Percentiles rank a stretch among this genome's conserved stretches.
Conservation (phyloP, 2,888 invertebrate genomes). For the Amaurobius ferox region DNA sequence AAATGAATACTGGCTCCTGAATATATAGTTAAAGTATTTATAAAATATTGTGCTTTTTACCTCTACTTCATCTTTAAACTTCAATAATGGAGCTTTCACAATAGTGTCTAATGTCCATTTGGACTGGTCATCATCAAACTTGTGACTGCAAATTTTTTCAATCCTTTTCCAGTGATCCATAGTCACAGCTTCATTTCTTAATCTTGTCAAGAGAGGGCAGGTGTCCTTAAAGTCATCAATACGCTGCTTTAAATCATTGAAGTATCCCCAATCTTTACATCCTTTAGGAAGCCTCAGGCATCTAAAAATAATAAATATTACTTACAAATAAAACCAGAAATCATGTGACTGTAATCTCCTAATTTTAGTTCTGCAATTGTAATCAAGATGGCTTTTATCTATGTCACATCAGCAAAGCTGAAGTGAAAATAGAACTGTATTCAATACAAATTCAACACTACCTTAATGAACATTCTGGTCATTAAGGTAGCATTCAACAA, state of each 20-base stretch:
- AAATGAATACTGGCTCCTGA: no score
- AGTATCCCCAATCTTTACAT: slow-evolving; percentile 93
- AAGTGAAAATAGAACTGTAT: no score
- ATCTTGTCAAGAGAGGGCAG: slow-evolving; percentile 89
- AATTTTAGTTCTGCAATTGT: no score
- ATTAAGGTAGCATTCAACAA: no score
- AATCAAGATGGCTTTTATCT: no score
- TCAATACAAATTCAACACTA: no score
- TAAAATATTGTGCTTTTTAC: slow-evolving; percentile 77
- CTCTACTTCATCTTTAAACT: slow-evolving; percentile 91
- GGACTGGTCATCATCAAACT: slow-evolving; percentile 87
- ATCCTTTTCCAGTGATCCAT: slow-evolving; percentile 87
- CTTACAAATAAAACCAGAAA: no score
- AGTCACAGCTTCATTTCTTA: slow-evolving; percentile 92
- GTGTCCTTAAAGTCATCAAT: slow-evolving; percentile 94
- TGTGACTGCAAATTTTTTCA: slow-evolving; percentile 81
- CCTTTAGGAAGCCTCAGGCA: slow-evolving; percentile 89
- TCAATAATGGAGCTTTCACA: slow-evolving; percentile 89
- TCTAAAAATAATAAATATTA: slow-evolving; percentile 78
- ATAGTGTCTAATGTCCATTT: slow-evolving; percentile 88
- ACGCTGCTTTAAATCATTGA: slow-evolving; percentile 88
- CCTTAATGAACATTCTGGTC: no score
- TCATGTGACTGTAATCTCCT: no score
- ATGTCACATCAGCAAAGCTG: no score
- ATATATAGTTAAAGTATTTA: no score